Evolutionary conservation across 2,113 vertebrate genomes (phyloP), one percentile per base, ranked within the genome.

Genomic region (Otus sunia): DNA sequence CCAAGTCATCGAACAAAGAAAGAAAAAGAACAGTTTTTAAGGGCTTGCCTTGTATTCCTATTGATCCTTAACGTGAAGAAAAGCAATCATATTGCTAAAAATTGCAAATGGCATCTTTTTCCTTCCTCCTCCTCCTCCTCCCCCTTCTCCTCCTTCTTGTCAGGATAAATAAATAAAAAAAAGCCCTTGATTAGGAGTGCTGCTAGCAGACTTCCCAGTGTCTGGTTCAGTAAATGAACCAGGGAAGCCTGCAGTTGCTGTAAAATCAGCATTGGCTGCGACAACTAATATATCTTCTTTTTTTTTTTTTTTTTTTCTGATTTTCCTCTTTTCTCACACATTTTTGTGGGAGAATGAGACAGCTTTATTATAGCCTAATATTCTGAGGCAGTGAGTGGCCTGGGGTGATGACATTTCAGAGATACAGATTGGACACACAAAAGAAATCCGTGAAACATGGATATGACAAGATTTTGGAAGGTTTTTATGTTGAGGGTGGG

Each of bases 361-460:
- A 88, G 78, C 64, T 95, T 96, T 95, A 91, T 97, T 94, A 94
- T 49, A 90, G 67, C 59, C 55, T 88, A 93, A 95, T 96, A 83
- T 91, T 96, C 78, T 83, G 68, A 97, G 90, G 76, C 82, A 92
- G 37, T 84, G 82, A 93, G 92, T 81, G 94, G 85, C 74, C 90
- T 60, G 32, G 39, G 75, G 85, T 94, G 82, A 62, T 86, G 90
- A 94, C 86, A 88, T 74, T 92, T 96, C 86, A 92, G 91, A 95
- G 68, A 81, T 91, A 90, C 26, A 91, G 95, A 90, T 63, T 74
- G 75, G 81, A 84, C 53, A 56, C 59, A 95, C 68, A 93, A 96
- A 96, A 81, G 82, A 92, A 92, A 94, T 88, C 88, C 74, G 71
- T 77, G 84, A 88, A 96, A 92, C 67, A 37, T 32, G 63, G 81